phyloP scores from a whole-genome alignment of 1,140 invertebrate species.

The Zaprionus ornatus region DNA sequence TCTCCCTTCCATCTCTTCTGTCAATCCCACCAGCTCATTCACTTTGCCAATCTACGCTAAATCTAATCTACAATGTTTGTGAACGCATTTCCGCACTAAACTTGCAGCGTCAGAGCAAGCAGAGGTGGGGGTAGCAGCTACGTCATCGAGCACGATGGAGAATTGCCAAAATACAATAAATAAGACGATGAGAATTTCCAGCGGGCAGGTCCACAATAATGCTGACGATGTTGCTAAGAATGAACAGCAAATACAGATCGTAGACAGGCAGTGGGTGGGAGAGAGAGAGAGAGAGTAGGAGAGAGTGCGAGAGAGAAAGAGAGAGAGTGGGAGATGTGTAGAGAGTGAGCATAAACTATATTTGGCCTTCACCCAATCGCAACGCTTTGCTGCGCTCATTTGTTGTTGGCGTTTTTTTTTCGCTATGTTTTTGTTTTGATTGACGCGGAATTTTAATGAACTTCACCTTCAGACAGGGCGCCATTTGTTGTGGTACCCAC shows the following conservation, averaged over 20 bases:
- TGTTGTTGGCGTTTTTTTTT: conserved; percentile 22
- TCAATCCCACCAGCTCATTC: conserved; percentile 16
- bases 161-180: conserved; percentile 65
- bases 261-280: neutral
- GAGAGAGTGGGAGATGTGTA: neutral
- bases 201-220: conserved; percentile 29
- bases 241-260: neutral
- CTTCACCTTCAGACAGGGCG: conserved; percentile 65
- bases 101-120: conserved; percentile 37
- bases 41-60: conserved; percentile 16
- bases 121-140: conserved; percentile 8
- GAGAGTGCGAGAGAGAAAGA: neutral
- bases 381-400: conserved; percentile 20
- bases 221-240: conserved; percentile 23
- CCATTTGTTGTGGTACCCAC: conserved; percentile 49
- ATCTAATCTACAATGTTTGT: conserved; percentile 31
- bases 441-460: conserved; percentile 79
- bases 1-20: neutral
- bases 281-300: neutral
- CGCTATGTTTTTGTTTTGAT: conserved; percentile 42
- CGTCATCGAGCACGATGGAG: conserved; percentile 45
- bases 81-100: conserved; percentile 47
- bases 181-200: conserved; percentile 64
- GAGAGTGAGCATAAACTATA: conserved; percentile 12
- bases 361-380: conserved; percentile 73